Percentiles rank a stretch among this genome's conserved stretches.
phyloP scores from a whole-genome alignment of 1,140 invertebrate genomes.

The Drosophila bocqueti region DNA sequence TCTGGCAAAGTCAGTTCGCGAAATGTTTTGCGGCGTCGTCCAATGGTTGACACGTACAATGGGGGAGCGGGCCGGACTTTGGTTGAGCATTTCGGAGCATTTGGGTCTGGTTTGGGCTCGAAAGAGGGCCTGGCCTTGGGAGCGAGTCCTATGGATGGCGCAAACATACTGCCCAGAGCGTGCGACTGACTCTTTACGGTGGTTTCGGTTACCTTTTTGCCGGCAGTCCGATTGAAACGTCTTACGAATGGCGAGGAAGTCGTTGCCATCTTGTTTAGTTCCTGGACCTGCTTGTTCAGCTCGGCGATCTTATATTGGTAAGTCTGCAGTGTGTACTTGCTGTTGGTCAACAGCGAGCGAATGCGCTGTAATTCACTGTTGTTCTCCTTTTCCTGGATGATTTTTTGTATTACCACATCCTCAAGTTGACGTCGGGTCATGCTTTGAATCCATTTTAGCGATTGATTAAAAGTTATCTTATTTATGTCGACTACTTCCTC shows the following conservation, averaged over 20 bases:
- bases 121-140: too few species aligned
- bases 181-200: too few species aligned
- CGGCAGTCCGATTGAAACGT: too few species aligned
- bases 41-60: background rate
- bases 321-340: conserved; percentile 87
- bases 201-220: too few species aligned
- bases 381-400: conserved; percentile 89
- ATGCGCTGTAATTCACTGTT: conserved; percentile 89
- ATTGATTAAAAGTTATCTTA: too few species aligned
- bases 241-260: too few species aligned
- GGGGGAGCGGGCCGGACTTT: background rate
- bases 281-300: conserved; percentile 88
- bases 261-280: background rate
- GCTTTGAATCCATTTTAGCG: background rate
- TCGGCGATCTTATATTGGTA: conserved; percentile 88
- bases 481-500: background rate
- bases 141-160: too few species aligned
- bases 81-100: background rate
- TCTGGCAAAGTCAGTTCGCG: too few species aligned
- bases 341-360: conserved; percentile 87
- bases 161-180: too few species aligned
- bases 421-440: conserved; percentile 89
- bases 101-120: too few species aligned
- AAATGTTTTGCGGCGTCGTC: too few species aligned
- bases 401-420: conserved; percentile 90